Evolutionary conservation across 2,888 invertebrate genomes (phyloP).

Genomic region (Rapana venosa): DNA sequence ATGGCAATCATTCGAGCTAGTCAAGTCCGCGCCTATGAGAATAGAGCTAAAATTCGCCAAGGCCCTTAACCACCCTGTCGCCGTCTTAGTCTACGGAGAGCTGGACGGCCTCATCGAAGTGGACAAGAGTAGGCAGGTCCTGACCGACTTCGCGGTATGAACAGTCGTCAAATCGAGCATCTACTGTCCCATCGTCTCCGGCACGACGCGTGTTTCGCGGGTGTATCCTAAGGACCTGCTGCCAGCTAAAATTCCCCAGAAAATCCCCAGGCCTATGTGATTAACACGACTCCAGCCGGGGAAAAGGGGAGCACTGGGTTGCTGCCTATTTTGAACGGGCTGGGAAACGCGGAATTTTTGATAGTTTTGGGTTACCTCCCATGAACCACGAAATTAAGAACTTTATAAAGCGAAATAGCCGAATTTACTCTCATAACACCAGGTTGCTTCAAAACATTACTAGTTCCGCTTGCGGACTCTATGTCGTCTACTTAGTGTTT

Average conservation of each 20-base stretch:
- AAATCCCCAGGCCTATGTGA: not conserved
- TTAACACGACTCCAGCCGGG: not conserved
- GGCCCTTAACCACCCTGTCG: slow-evolving; percentile 20
- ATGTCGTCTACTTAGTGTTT: not conserved
- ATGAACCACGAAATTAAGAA: not conserved
- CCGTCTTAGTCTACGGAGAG: slow-evolving; percentile 34
- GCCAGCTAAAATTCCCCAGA: not conserved
- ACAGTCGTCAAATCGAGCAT: not conserved
- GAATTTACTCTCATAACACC: not conserved
- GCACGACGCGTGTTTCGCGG: not conserved
- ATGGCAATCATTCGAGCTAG: slow-evolving; percentile 1
- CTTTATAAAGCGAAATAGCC: not conserved
- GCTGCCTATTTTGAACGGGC: not conserved
- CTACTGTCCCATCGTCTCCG: not conserved
- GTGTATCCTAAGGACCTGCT: not conserved
- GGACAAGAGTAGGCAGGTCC: slow-evolving; percentile 25
- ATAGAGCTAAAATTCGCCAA: slow-evolving; percentile 22
- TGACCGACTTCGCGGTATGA: slow-evolving; percentile 9
- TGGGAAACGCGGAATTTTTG: not conserved
- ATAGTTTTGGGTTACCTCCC: not conserved
- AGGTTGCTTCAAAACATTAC: not conserved
- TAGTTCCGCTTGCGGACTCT: not conserved
- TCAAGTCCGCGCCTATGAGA: slow-evolving; percentile 21
- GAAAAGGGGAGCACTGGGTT: not conserved
- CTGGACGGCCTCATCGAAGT: slow-evolving; percentile 33